A percentile compares a stretch with the other conserved stretches of the same genome.
Conservation (phyloP, 2,888 invertebrate genomes). For the Frankliniella fusca region DNA sequence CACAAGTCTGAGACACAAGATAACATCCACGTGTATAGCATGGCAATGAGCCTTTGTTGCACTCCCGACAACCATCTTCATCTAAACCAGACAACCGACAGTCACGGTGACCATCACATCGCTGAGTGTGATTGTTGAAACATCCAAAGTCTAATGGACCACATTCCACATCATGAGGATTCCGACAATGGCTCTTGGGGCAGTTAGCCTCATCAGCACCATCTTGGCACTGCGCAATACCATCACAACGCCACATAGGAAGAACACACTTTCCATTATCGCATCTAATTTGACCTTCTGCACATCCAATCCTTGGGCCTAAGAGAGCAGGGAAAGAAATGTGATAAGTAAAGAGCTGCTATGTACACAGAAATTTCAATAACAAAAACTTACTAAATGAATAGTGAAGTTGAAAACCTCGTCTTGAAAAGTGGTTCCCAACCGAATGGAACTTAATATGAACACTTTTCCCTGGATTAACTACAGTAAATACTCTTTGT, state of each 20-base stretch:
- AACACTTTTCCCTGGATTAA: conserved; percentile 33
- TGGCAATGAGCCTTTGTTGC: background rate
- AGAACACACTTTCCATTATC: conserved; percentile 60
- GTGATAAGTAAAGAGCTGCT: too few species aligned
- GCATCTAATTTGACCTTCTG: conserved; percentile 54
- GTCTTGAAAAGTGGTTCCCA: conserved; percentile 35
- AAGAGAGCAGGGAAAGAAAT: background rate
- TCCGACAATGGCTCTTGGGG: background rate
- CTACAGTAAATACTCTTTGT: conserved; percentile 32
- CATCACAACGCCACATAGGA: conserved; percentile 59
- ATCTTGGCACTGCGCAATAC: conserved; percentile 58
- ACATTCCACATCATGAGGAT: conserved; percentile 33
- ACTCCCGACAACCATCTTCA: conserved; percentile 44
- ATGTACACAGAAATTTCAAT: background rate
- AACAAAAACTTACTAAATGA: conserved; percentile 34
- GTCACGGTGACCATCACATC: conserved; percentile 47
- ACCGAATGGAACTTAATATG: conserved; percentile 40
- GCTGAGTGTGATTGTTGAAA: conserved; percentile 42
- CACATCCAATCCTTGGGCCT: conserved; percentile 34
- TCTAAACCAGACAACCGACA: conserved; percentile 47
- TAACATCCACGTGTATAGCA: conserved; percentile 41
- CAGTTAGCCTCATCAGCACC: conserved; percentile 55
- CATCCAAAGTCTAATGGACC: conserved; percentile 35
- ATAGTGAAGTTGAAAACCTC: conserved; percentile 39
- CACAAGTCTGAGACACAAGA: conserved; percentile 45